Evolutionary conservation across 2,797 vertebrate species (phyloP), one percentile per base, ranked within the genome.

Genomic region (Xenentodon cancila): DNA sequence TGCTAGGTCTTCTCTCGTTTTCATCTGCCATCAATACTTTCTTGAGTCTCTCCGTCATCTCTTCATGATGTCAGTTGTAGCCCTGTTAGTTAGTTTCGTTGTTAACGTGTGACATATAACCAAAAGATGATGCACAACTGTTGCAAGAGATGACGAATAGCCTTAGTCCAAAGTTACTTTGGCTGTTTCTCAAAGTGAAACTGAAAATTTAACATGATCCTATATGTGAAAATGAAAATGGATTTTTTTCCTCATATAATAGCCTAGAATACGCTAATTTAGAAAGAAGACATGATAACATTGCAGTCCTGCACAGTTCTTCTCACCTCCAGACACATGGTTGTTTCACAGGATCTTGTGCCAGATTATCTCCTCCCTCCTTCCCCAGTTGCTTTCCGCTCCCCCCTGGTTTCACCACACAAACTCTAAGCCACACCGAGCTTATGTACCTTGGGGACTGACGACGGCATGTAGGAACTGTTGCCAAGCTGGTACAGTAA

Each of bases 401-500:
- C 66, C 76, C 61, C 20, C 51, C 17, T 13, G 67, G 58, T 70
- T 82, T 68, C 71, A 32, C 55, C 64, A 42, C 68, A 62, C 53
- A 69, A 67, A 73, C 75, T 71, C 40, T 57, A 73, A 84, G 67
- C 79, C 1, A 12, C 44, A 40, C 66, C 59, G 64, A 75, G 75
- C 75, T 71, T 79, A 56, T 65, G 63, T 64, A 74, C 81, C 81
- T 78, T 18, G 9, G 81, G 80, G 84, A 84, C 70, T 53, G 75
- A 81, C 70, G 70, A 68, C 22, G 69, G 37, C 67, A 30, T 58
- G 57, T 32, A 66, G 84, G 81, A 84, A 70, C 55, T 54, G 62
- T 71, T 58, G 84, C 79, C 76, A 79, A 82, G 79, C 81, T 82
- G 84, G 59, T 86, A 64, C 73, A 79, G 77, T 76, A 50, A 79